phyloP scores from a whole-genome alignment of 2,888 invertebrate species.

The Microchrysa polita region DNA sequence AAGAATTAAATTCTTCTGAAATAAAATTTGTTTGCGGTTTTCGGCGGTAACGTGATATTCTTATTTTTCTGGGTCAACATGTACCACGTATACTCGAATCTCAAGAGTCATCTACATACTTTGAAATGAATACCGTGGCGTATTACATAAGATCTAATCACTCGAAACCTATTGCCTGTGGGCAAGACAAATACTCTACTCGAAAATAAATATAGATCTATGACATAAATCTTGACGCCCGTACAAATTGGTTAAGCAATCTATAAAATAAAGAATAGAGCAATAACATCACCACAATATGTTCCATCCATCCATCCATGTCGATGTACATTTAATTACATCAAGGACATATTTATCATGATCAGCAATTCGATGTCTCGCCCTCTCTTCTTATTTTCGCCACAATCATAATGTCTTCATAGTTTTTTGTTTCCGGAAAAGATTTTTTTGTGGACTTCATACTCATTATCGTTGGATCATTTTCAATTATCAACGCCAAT shows the following conservation, averaged over 20 bases:
- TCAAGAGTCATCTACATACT: constrained; percentile 3
- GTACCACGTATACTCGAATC: background rate
- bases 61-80: constrained; percentile 5
- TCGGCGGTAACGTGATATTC: background rate
- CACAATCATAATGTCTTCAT: too few relatives aligned
- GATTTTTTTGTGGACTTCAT: too few relatives aligned
- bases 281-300: background rate
- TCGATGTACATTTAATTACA: constrained; percentile 20
- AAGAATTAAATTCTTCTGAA: background rate
- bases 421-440: too few relatives aligned
- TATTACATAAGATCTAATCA: background rate
- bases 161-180: background rate
- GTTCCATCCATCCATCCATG: too few relatives aligned
- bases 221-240: constrained; percentile 35
- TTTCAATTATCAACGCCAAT: constrained; percentile 2
- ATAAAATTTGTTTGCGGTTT: constrained; percentile 3
- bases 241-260: constrained; percentile 14
- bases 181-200: constrained; percentile 15
- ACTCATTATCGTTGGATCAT: background rate
- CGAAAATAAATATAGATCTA: background rate
- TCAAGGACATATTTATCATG: constrained; percentile 21
- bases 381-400: too few relatives aligned
- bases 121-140: too few relatives aligned
- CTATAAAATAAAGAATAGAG: background rate
- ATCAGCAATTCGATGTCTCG: background rate